Evolutionary conservation across 2,888 invertebrate genomes (phyloP).

Genomic region (Limulus polyphemus): DNA sequence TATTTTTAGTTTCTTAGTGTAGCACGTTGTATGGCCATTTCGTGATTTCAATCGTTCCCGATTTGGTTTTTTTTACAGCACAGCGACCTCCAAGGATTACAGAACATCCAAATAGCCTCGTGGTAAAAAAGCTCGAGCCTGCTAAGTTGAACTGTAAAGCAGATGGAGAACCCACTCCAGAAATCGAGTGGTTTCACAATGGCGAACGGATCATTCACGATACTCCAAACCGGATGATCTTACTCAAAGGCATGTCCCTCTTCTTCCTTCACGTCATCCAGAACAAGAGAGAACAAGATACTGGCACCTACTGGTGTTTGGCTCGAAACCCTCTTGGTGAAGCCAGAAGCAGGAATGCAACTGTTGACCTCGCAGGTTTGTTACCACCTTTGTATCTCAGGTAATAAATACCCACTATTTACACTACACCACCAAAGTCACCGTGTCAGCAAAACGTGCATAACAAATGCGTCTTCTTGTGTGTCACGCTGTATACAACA

Average conservation of each 20-base stretch:
- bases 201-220: constrained; percentile 49
- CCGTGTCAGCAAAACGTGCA: no score
- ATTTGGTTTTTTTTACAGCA: no score
- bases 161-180: constrained; percentile 52
- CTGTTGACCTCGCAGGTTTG: constrained; percentile 86
- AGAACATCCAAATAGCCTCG: constrained; percentile 92
- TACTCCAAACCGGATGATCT: constrained; percentile 59
- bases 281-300: constrained; percentile 73
- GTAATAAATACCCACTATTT: no score
- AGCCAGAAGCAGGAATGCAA: constrained; percentile 81
- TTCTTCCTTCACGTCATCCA: constrained; percentile 90
- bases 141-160: constrained; percentile 95
- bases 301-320: constrained; percentile 94
- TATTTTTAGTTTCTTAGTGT: no score
- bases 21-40: no score
- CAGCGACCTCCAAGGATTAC: constrained; percentile 66
- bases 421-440: no score
- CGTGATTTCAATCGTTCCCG: no score
- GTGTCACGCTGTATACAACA: no score
- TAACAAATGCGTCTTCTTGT: no score
- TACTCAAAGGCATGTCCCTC: constrained; percentile 65
- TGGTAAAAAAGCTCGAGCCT: constrained; percentile 90
- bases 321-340: constrained; percentile 82
- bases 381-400: constrained; percentile 22
- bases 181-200: constrained; percentile 88